Percentiles rank a stretch among this genome's conserved stretches.
Evolutionary conservation across 2,113 vertebrate genomes (phyloP).

Genomic region (Varanus komodoensis): DNA sequence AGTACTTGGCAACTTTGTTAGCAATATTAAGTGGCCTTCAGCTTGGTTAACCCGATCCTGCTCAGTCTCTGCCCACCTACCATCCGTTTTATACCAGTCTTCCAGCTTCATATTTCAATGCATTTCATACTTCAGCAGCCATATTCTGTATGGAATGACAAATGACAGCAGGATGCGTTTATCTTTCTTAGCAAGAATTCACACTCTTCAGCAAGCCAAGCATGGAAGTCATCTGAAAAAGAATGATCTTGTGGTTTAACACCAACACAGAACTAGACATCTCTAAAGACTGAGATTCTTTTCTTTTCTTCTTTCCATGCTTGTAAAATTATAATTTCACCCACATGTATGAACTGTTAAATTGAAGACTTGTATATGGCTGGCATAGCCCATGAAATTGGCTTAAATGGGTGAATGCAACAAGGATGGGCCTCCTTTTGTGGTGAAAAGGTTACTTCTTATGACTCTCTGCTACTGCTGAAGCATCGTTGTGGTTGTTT

Average conservation of each 20-base stretch:
- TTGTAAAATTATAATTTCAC: constrained; percentile 1
- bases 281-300: background rate
- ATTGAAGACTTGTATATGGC: background rate
- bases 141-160: background rate
- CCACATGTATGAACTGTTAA: fast-evolving
- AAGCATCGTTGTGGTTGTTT: background rate
- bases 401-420: background rate
- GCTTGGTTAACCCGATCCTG: background rate
- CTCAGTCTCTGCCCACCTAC: background rate
- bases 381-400: background rate
- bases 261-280: background rate
- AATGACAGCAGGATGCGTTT: background rate
- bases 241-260: background rate
- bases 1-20: background rate
- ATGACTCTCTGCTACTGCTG: background rate
- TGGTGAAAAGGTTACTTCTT: background rate
- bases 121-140: background rate
- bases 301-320: background rate
- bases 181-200: background rate
- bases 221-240: background rate
- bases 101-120: background rate
- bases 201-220: background rate
- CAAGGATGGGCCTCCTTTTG: background rate
- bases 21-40: background rate
- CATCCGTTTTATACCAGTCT: background rate